Evolutionary conservation across 2,888 invertebrate species (phyloP), one percentile per base, ranked within the genome.

Genomic region (Netelia fuscicornis): DNA sequence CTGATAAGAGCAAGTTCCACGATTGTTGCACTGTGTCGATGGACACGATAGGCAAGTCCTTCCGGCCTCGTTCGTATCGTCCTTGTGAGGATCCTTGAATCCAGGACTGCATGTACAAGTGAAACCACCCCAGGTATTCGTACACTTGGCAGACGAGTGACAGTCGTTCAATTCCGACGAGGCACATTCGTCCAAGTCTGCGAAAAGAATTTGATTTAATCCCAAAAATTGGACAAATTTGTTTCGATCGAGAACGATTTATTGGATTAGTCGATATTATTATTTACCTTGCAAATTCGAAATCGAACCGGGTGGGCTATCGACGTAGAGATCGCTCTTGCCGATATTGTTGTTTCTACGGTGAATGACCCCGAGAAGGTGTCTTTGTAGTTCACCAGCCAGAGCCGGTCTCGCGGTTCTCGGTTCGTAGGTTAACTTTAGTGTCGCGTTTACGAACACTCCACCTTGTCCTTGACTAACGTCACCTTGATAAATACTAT

Each of bases 291-390:
- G 96, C 17, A 98, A 93, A 52, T 96, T 96, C 0, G 97, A 96
- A 17, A 98, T 96, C 0, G 97, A 96, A 20, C 97, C 98, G 0
- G 97, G 96, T 0, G 97, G 97, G 0, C 96, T 96, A 87, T 97
- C 97, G 0, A 98, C 98, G 95, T 96, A 98, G 0, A 98, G 94
- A 0, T 97, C 97, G 2, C 98, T 98, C 62, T 97, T 96, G 0
- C 98, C 98, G 44, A 98, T 96, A 91, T 98, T 98, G 94, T 98
- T 98, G 88, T 97, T 97, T 13, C 98, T 95, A 0, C 97, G 95
- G 76, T 97, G 96, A 76, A 98, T 96, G 0, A 97, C 98, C 0
- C 98, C 97, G 17, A 98, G 94, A 13, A 98, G 94, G 93, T 98
- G 98, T 87, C 97, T 96, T 92, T 98, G 97, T 1, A 98, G 96